These are phyloP conservation scores for Cheilosia impressa DNA, from an alignment of 2,888 invertebrate species.

Conservation along the genomic window DNA sequence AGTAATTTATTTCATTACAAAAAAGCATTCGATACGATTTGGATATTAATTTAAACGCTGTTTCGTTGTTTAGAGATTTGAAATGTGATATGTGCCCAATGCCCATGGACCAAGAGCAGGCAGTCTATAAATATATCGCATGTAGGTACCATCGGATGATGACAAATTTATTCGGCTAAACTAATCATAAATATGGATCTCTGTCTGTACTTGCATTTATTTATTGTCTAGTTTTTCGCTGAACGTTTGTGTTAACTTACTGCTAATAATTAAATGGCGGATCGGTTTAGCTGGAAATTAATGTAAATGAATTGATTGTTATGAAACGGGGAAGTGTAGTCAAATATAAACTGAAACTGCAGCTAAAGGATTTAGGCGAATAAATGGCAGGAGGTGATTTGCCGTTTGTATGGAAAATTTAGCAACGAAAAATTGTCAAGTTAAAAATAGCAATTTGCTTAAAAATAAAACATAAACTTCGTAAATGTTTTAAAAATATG, in stretches of 20 bases:
- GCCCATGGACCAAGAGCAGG: conserved; percentile 8
- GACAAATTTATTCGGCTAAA: conserved; percentile 53
- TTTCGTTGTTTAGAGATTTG: conserved; percentile 57
- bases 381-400: no score
- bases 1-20: conserved; percentile 50
- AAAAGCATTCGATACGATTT: conserved; percentile 50
- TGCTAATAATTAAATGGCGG: conserved; percentile 12
- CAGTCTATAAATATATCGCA: not conserved
- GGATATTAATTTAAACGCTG: conserved; percentile 61
- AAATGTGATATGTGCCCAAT: conserved; percentile 21
- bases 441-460: no score
- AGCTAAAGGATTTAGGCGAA: no score
- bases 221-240: conserved; percentile 10
- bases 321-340: not conserved
- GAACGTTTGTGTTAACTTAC: conserved; percentile 5
- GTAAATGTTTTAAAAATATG: no score
- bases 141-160: conserved; percentile 12
- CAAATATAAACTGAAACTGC: not conserved
- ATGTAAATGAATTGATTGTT: not conserved
- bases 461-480: no score
- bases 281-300: not conserved
- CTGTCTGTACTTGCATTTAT: conserved; percentile 1
- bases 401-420: no score
- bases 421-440: no score
- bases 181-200: conserved; percentile 54